phyloP scores from a whole-genome alignment of 92 coral and sea anemone genomes.

The Desmophyllum pertusum region DNA sequence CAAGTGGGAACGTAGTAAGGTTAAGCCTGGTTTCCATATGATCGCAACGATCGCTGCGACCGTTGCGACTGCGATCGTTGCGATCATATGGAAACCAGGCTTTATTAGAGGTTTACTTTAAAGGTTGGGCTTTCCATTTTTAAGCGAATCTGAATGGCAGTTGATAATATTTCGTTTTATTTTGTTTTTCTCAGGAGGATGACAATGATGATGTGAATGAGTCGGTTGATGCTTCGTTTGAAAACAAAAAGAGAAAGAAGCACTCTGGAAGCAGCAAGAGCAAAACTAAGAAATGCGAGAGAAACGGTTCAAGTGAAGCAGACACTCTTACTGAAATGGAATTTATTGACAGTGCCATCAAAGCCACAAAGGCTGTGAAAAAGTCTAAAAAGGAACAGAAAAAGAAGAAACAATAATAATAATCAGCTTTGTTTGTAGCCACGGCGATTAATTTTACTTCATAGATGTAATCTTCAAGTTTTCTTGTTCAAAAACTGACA shows the following conservation, averaged over 20 bases:
- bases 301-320: neutral
- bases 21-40: too few species aligned
- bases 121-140: too few species aligned
- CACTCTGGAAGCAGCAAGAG: neutral
- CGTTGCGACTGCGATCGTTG: too few species aligned
- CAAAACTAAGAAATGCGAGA: neutral
- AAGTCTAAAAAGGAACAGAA: constrained; percentile 11
- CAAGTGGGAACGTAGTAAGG: too few species aligned
- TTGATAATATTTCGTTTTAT: too few species aligned
- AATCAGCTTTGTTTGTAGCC: too few species aligned
- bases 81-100: too few species aligned
- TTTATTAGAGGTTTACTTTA: too few species aligned
- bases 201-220: neutral
- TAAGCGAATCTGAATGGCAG: neutral
- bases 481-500: too few species aligned
- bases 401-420: constrained; percentile 10
- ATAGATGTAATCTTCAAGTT: too few species aligned
- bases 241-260: neutral
- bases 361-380: constrained; percentile 34
- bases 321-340: constrained; percentile 17
- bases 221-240: neutral
- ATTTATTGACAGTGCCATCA: constrained; percentile 16
- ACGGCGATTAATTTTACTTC: too few species aligned
- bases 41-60: too few species aligned
- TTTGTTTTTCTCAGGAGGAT: neutral